phyloP scores from a whole-genome alignment of 35 echinoderm and acorn worm genomes.

The Nesometra sesokonis region DNA sequence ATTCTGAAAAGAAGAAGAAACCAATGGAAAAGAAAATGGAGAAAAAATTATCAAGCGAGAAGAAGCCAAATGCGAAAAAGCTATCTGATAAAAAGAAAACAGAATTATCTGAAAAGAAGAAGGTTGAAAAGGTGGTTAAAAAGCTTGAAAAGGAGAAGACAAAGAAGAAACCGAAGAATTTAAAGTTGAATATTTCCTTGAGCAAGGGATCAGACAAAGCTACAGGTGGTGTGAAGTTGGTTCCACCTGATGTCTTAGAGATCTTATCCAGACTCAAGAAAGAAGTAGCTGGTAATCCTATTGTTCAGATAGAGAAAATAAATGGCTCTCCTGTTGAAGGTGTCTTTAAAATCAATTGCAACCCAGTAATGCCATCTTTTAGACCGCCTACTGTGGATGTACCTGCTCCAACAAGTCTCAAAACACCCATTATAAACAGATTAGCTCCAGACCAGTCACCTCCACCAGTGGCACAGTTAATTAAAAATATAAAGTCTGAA shows the following conservation, averaged over 20 bases:
- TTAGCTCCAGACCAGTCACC: no score
- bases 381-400: no score
- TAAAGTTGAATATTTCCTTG: neutral
- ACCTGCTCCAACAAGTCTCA: no score
- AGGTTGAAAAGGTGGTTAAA: neutral
- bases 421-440: no score
- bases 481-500: neutral
- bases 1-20: slow-evolving; percentile 53
- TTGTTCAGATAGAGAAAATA: neutral
- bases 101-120: slow-evolving; percentile 14
- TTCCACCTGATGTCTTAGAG: neutral
- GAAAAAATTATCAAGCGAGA: slow-evolving; percentile 23
- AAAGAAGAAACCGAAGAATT: neutral
- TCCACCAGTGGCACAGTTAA: neutral
- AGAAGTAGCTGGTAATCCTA: neutral
- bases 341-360: neutral
- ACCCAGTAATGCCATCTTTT: no score
- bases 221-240: neutral
- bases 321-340: neutral
- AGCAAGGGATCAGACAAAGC: neutral
- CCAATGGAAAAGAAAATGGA: slow-evolving; percentile 50
- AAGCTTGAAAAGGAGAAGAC: neutral
- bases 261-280: neutral
- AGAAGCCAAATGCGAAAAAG: slow-evolving; percentile 47
- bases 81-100: slow-evolving; percentile 59